Base-by-base conservation (phyloP, 2,888 invertebrate species). In the Coelopa pilipes region DNA sequence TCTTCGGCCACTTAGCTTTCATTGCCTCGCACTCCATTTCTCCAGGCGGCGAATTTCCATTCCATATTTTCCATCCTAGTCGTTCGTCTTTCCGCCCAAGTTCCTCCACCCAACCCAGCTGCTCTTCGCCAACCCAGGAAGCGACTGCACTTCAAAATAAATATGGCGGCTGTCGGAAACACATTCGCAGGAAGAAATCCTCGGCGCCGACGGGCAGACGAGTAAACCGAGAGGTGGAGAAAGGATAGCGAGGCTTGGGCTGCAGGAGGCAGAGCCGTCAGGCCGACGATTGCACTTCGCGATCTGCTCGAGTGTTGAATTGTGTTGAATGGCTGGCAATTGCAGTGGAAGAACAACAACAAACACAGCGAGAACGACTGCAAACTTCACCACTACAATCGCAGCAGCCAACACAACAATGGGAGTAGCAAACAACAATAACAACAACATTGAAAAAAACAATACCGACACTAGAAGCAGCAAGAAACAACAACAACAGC, bases 261-360 rank as follows among this genome's bases (percentile, higher is more conserved):
- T 53, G 53, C 2, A 34, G 7, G 34, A 34, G 34, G 7, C 2
- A 34, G 7, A n/a, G 53, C 3, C 53, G n/a, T 53, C 53, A n/a
- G 34, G 34, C 4, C 34, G 34, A 34, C 34, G 34, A 34, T 34
- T 34, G 4, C 34, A 34, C 34, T 34, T 34, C 34, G 53, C 10
- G 53, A 53, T 7, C 15, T 9, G 53, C 53, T 53, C 53, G n/a
- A 53, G 53, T 53, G 53, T 53, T 53, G 53, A 53, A 53, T 53
- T 53, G 49, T 49, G 49, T 49, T 49, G 49, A 49, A 13, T 49
- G 13, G 53, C n/a, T 53, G 53, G 53, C 15, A 53, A 53, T 53
- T 53, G 53, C 53, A 53, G 53, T 53, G 53, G n/a, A 53, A 53
- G 34, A 34, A 34, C 34, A 34, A 34, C 34, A 34, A 34, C 34